Conservation (phyloP, 2,888 invertebrate species). For the Chaetogeoica ovagalla region DNA sequence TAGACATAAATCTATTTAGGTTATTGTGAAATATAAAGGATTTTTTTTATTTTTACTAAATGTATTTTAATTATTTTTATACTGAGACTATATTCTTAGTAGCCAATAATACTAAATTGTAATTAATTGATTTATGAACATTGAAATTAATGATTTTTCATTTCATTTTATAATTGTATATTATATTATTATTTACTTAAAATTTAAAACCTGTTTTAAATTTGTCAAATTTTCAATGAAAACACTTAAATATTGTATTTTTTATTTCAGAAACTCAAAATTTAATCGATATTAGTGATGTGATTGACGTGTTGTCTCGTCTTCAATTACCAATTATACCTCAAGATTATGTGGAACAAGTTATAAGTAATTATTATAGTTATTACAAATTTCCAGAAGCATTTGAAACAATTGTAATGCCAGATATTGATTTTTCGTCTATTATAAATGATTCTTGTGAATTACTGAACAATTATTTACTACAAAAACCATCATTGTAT, state of each 20-base stretch:
- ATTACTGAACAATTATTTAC: slow-evolving; percentile 35
- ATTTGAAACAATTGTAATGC: slow-evolving; percentile 39
- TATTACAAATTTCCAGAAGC: slow-evolving; percentile 32
- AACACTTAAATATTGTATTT: neutral
- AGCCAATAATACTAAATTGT: no score
- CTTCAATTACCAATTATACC: slow-evolving; percentile 36
- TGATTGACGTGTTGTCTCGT: neutral
- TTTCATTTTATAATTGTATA: no score
- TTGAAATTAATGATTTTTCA: no score
- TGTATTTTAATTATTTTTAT: no score
- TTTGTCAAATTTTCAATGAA: neutral
- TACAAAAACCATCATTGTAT: slow-evolving; percentile 20
- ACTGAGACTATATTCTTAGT: no score
- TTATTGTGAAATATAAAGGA: no score
- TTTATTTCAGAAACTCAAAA: slow-evolving; percentile 16
- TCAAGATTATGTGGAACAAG: slow-evolving; percentile 39
- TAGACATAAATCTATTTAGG: no score
- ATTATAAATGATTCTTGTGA: slow-evolving; percentile 46
- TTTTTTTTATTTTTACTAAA: no score
- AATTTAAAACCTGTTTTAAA: neutral
- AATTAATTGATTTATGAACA: no score
- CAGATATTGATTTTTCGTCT: slow-evolving; percentile 44
- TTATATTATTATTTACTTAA: neutral
- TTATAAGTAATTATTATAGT: slow-evolving; percentile 32
- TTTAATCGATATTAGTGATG: slow-evolving; percentile 25